Evolutionary conservation across 2,888 invertebrate species (phyloP).

Genomic region (Galerucella calmariensis): DNA sequence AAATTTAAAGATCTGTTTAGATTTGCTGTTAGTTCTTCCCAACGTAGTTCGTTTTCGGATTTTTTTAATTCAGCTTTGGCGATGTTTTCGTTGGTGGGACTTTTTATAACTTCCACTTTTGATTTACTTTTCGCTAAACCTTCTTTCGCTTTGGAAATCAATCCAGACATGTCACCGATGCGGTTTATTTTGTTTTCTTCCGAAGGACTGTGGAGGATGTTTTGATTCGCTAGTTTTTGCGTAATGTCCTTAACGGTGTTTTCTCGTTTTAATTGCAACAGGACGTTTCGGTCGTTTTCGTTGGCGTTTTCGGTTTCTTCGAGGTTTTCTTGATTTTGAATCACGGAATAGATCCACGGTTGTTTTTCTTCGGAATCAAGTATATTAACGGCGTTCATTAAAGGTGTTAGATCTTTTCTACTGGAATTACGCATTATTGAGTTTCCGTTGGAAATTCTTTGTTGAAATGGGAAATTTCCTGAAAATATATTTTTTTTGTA

Average conservation of each 20-base stretch:
- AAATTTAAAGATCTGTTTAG: slow-evolving; percentile 81
- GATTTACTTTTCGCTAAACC: slow-evolving; percentile 89
- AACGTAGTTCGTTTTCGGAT: slow-evolving; percentile 93
- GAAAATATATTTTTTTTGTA: neutral
- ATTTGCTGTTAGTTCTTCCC: slow-evolving; percentile 90
- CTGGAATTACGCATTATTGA: slow-evolving; percentile 64
- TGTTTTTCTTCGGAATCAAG: slow-evolving; percentile 68
- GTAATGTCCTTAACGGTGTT: slow-evolving; percentile 90
- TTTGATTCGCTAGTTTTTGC: slow-evolving; percentile 83
- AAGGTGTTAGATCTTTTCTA: slow-evolving; percentile 68
- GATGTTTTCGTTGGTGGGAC: slow-evolving; percentile 75
- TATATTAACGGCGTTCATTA: slow-evolving; percentile 70
- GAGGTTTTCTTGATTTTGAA: slow-evolving; percentile 54
- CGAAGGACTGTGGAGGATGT: slow-evolving; percentile 67
- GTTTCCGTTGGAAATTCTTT: slow-evolving; percentile 72
- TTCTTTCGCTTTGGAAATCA: slow-evolving; percentile 90
- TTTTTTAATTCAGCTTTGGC: slow-evolving; percentile 78
- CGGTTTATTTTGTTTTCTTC: slow-evolving; percentile 73
- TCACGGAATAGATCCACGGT: slow-evolving; percentile 61
- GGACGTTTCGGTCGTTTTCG: slow-evolving; percentile 68
- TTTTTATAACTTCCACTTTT: slow-evolving; percentile 80
- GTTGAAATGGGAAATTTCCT: slow-evolving; percentile 72
- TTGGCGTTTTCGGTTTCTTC: slow-evolving; percentile 66
- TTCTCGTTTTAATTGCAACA: slow-evolving; percentile 80
- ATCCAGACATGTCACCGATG: slow-evolving; percentile 87